Conservation (phyloP, 2,888 invertebrate species). For the Andricus curvator region DNA sequence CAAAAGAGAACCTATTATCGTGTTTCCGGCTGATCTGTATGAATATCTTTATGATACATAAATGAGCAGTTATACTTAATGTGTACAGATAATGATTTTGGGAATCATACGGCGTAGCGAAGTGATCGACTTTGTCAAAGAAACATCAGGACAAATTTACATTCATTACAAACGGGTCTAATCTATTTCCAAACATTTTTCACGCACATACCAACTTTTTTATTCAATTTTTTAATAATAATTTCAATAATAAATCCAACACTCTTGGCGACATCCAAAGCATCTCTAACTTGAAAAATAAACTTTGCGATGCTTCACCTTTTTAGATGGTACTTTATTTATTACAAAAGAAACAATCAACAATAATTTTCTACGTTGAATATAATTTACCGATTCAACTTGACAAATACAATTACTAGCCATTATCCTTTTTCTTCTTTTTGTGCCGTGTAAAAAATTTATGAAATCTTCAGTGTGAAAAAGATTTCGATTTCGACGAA, state of each 20-base stretch:
- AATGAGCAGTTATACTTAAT: slow-evolving; percentile 41
- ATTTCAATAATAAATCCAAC: slow-evolving; percentile 12
- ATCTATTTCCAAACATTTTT: slow-evolving; percentile 26
- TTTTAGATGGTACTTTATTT: not conserved
- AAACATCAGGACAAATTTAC: slow-evolving; percentile 11
- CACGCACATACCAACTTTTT: slow-evolving; percentile 21
- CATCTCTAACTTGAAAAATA: slow-evolving; percentile 1
- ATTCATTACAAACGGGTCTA: slow-evolving; percentile 22
- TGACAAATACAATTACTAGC: not conserved
- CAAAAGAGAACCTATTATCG: slow-evolving; percentile 35
- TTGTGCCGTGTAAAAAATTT: slow-evolving; percentile 17
- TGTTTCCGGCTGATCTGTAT: slow-evolving; percentile 29
- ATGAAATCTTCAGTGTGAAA: slow-evolving; percentile 1
- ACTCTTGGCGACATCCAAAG: not conserved
- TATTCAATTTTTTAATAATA: not conserved
- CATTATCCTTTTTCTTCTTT: not conserved
- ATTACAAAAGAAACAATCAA: not conserved
- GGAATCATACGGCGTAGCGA: slow-evolving; percentile 23
- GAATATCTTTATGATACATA: slow-evolving; percentile 40
- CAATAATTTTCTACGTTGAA: not conserved
- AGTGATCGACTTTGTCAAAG: slow-evolving; percentile 3
- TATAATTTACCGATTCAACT: not conserved
- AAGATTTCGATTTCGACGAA: not conserved
- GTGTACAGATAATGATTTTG: slow-evolving; percentile 33
- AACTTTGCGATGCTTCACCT: not conserved